Evolutionary conservation across 64 coral and sea anemone genomes (phyloP).

Genomic region (Acropora tenuis): DNA sequence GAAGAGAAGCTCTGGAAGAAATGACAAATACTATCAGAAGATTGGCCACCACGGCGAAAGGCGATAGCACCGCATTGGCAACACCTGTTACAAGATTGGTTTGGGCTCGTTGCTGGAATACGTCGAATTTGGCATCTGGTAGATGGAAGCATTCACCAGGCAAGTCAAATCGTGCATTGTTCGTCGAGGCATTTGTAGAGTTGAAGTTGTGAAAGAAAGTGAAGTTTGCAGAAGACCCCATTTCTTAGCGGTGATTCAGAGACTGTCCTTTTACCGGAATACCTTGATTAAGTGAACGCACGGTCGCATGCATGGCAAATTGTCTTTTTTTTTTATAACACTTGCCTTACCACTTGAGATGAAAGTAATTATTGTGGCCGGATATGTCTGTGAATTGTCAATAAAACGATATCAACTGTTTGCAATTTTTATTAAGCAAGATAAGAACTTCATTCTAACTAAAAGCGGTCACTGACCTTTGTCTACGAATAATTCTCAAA

Average conservation of each 20-base stretch:
- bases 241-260: not conserved
- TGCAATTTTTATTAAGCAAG: no score
- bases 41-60: conserved; percentile 70
- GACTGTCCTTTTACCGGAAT: not conserved
- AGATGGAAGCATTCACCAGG: conserved; percentile 28
- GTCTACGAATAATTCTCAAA: no score
- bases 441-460: no score
- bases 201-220: not conserved
- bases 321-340: no score
- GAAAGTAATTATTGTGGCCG: no score
- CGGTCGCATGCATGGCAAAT: no score
- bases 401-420: no score
- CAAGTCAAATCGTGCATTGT: not conserved
- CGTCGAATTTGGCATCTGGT: conserved; percentile 43
- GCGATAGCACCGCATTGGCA: conserved; percentile 66
- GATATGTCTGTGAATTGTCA: no score
- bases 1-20: not conserved
- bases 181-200: not conserved
- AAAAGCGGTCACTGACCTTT: no score
- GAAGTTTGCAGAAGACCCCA: not conserved
- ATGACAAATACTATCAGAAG: no score
- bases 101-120: conserved; percentile 10
- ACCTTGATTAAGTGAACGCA: not conserved
- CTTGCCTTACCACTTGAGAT: no score
- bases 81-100: conserved; percentile 75